Evolutionary conservation across 2,888 invertebrate genomes (phyloP).

Genomic region (Callyntrura guangdongensis): DNA sequence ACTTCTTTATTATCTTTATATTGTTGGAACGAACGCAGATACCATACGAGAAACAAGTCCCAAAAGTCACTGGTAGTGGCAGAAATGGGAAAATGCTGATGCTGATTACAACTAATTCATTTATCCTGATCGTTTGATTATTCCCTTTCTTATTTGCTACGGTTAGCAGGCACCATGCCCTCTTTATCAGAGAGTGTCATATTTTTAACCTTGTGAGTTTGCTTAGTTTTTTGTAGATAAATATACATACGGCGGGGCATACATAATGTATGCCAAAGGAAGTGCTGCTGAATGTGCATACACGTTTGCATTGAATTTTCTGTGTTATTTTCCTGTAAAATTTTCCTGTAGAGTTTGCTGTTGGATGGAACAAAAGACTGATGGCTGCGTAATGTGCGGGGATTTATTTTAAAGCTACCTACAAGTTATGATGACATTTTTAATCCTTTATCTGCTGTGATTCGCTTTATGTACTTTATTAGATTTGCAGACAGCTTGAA

Average conservation of each 20-base stretch:
- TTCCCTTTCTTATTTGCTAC: slow-evolving; percentile 29
- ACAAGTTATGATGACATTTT: slow-evolving; percentile 30
- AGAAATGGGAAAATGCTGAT: slow-evolving; percentile 45
- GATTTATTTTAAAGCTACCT: slow-evolving; percentile 13
- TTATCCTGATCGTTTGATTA: slow-evolving; percentile 50
- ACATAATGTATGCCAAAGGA: too few species aligned
- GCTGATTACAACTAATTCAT: slow-evolving; percentile 41
- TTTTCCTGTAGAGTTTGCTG: not conserved
- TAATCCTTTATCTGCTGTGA: slow-evolving; percentile 8
- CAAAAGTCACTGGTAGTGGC: not conserved
- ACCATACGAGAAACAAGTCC: not conserved
- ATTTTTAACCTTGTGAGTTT: slow-evolving; percentile 28
- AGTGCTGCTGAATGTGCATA: too few species aligned
- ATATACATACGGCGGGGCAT: not conserved
- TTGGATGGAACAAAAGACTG: not conserved
- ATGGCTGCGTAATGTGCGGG: not conserved
- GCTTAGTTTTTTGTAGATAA: not conserved
- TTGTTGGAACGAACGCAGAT: too few species aligned
- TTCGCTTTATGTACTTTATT: not conserved
- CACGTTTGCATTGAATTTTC: not conserved
- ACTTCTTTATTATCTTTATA: slow-evolving; percentile 1
- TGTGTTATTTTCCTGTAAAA: not conserved
- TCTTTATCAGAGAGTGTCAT: not conserved
- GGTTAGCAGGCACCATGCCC: not conserved
- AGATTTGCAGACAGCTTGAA: slow-evolving; percentile 24